phyloP scores from a whole-genome alignment of 2,888 invertebrate species.

The Pegoplata infirma region DNA sequence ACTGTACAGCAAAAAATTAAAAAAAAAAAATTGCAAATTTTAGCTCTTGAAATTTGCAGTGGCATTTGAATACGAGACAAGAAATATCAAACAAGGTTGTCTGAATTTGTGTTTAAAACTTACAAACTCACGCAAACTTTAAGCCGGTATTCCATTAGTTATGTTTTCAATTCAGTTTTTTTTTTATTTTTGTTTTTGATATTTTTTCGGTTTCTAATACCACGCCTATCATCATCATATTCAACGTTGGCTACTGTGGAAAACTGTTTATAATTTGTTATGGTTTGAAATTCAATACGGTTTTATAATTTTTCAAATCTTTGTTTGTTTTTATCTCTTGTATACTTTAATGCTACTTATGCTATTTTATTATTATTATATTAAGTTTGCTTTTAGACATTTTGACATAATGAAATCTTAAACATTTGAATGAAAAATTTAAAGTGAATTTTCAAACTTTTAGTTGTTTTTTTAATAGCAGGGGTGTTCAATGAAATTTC shows the following conservation, averaged over 20 bases:
- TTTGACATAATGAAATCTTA: constrained; percentile 61
- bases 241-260: constrained; percentile 34
- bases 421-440: constrained; percentile 35
- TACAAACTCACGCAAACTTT: constrained; percentile 16
- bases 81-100: constrained; percentile 36
- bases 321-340: constrained; percentile 27
- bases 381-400: constrained; percentile 52
- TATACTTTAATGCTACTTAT: constrained; percentile 50
- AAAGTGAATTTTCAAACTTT: constrained; percentile 15
- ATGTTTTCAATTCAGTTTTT: constrained; percentile 7
- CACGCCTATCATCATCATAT: constrained; percentile 46
- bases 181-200: constrained; percentile 17
- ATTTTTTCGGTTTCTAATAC: too few relatives aligned
- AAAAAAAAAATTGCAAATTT: constrained; percentile 8
- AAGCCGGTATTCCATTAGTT: constrained; percentile 42
- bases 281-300: constrained; percentile 54
- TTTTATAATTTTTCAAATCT: constrained; percentile 20
- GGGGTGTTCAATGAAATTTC: not conserved
- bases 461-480: not conserved
- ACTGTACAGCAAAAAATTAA: not conserved
- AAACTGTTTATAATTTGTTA: constrained; percentile 42
- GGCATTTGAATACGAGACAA: constrained; percentile 13
- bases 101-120: not conserved
- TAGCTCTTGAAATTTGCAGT: constrained; percentile 26
- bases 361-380: constrained; percentile 50